Percentiles rank a stretch among this genome's conserved stretches.
These are phyloP conservation scores for Brachyhypopomus occidentalis DNA, from an alignment of 2,113 vertebrate species.

Conservation along the genomic window DNA sequence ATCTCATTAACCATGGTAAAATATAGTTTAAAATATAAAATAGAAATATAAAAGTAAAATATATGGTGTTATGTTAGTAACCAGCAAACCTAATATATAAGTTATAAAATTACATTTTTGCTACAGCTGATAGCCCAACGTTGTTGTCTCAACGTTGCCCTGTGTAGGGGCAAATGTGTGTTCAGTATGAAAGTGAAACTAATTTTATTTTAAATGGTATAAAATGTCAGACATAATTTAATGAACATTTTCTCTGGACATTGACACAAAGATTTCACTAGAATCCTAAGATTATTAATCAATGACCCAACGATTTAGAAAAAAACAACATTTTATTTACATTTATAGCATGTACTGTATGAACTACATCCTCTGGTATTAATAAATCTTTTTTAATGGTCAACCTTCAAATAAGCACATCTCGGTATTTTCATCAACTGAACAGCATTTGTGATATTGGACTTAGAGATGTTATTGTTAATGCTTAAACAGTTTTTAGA, in stretches of 20 bases:
- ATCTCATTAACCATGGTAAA: slow-evolving; percentile 18
- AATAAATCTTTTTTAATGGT: slow-evolving; percentile 69
- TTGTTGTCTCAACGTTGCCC: neutral
- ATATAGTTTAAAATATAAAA: slow-evolving; percentile 14
- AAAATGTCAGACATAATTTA: slow-evolving; percentile 8
- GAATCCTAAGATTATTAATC: neutral
- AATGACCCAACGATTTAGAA: slow-evolving; percentile 33
- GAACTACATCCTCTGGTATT: slow-evolving; percentile 82
- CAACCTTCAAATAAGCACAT: slow-evolving; percentile 72
- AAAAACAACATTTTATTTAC: slow-evolving; percentile 77
- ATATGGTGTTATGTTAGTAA: slow-evolving; percentile 14
- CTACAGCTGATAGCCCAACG: neutral
- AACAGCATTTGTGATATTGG: slow-evolving; percentile 60
- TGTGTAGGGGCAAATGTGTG: neutral
- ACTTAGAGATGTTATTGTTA: slow-evolving; percentile 62
- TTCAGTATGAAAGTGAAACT: neutral
- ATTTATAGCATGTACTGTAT: slow-evolving; percentile 77
- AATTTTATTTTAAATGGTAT: neutral
- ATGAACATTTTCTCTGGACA: slow-evolving; percentile 10
- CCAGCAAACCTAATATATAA: neutral
- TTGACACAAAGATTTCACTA: neutral
- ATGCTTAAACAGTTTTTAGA: slow-evolving; percentile 72
- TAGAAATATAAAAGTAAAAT: too few species aligned
- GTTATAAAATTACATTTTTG: neutral
- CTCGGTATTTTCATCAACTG: slow-evolving; percentile 70